Evolutionary conservation across 2,113 vertebrate species (phyloP).

Genomic region (Shinisaurus crocodilurus): DNA sequence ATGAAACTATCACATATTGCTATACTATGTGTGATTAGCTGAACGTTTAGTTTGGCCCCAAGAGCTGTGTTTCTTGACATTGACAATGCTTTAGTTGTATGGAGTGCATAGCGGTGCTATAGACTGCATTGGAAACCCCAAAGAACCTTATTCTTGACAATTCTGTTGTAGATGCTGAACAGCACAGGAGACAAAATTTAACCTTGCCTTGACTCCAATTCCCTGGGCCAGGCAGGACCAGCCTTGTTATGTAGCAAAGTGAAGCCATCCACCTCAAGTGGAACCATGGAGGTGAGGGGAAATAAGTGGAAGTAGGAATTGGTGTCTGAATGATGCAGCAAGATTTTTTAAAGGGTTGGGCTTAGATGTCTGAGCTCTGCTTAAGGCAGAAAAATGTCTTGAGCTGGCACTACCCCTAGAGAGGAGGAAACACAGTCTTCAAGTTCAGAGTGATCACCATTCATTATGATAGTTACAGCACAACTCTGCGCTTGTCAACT

Average conservation of each 20-base stretch:
- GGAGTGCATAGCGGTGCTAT: background rate
- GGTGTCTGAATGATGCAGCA: no score
- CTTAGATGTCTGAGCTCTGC: no score
- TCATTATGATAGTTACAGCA: background rate
- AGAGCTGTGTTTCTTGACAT: background rate
- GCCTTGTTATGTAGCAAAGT: no score
- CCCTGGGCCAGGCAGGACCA: background rate
- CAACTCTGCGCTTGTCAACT: background rate
- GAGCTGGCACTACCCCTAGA: background rate
- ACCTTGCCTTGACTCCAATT: background rate
- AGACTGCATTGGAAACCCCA: background rate
- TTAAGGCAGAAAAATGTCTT: no score
- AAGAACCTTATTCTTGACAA: background rate
- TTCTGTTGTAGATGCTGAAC: background rate
- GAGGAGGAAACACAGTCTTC: background rate
- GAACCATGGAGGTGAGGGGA: background rate
- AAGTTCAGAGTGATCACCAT: background rate
- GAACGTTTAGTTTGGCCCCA: no score
- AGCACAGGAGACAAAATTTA: background rate
- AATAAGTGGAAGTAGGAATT: no score
- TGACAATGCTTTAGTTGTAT: background rate
- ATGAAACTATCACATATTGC: no score
- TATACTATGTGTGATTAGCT: no score
- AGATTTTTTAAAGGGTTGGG: no score
- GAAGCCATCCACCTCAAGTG: no score